These are phyloP conservation scores for Poecilia latipinna DNA, from an alignment of 2,113 vertebrate species.

Conservation along the genomic window DNA sequence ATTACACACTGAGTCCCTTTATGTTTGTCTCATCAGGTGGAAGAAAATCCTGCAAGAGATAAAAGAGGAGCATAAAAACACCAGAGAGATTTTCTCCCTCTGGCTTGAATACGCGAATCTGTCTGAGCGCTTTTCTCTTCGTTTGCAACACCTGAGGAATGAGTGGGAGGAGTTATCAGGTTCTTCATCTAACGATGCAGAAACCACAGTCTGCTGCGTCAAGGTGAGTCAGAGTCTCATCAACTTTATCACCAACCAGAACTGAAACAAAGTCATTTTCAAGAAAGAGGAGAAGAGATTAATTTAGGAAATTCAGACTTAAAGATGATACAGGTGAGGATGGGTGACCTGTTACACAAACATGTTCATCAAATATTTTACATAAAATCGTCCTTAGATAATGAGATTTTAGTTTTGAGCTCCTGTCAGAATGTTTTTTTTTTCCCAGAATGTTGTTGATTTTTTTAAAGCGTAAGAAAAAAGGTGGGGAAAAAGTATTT, in stretches of 20 bases:
- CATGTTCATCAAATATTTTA: too few species aligned
- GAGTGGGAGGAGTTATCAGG: conserved; percentile 74
- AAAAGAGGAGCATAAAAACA: conserved; percentile 68
- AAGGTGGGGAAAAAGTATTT: too few species aligned
- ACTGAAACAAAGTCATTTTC: too few species aligned
- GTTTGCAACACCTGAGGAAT: conserved; percentile 71
- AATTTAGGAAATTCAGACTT: too few species aligned
- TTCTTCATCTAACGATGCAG: conserved; percentile 61
- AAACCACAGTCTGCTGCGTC: conserved; percentile 60
- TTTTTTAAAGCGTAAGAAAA: too few species aligned
- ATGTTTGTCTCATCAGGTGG: conserved; percentile 79
- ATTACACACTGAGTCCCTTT: background rate
- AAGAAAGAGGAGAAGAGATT: background rate
- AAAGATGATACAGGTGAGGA: too few species aligned
- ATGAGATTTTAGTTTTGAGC: too few species aligned
- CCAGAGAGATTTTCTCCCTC: conserved; percentile 66
- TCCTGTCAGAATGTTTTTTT: too few species aligned
- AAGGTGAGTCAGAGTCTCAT: conserved; percentile 71
- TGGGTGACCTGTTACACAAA: too few species aligned
- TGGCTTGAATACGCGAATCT: conserved; percentile 80
- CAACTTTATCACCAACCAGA: background rate
- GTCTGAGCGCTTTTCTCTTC: conserved; percentile 53
- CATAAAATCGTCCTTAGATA: too few species aligned
- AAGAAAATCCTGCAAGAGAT: conserved; percentile 76
- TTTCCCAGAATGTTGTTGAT: too few species aligned